Evolutionary conservation across 2,888 invertebrate genomes (phyloP), one percentile per base, ranked within the genome.

Genomic region (Tinea trinotella): DNA sequence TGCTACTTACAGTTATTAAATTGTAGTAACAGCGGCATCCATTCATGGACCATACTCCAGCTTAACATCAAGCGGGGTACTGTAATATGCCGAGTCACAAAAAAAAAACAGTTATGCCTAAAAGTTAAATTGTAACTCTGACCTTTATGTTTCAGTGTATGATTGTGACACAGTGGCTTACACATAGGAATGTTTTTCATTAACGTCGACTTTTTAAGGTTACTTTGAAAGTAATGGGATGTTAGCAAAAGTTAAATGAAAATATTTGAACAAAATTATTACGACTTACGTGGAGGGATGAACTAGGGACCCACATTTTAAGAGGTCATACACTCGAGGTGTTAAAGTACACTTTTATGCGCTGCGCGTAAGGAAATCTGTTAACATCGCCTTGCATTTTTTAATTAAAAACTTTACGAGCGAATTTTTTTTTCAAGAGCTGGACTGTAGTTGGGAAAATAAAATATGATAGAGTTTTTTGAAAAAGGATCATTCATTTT

Each of bases 131-230:
- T 30, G 30, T 10, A 30, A 30, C 7, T 2, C 30, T 7, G 2
- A 7, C 9, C n/a, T 30, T 30, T 30, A 30, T 30, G 30, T 30
- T 30, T 7, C 7, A 7, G 30, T 10, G n/a, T 30, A 30, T 30
- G 9, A n/a, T n/a, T n/a, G n/a, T 30, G 30, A 22, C 7, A 22
- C 22, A 22, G 30, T n/a, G 30, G 30, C 40, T n/a, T 40, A 15
- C 15, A 58, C 58, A 61, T 55, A 65, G 69, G 76, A 75, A 77
- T 76, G 66, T 65, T 57, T 69, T 71, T 76, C 77, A 79, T 78
- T 77, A 77, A 66, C 65, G 67, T 67, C 62, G 60, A 71, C 71
- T 71, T 72, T 64, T 62, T 60, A 63, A 61, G 64, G 62, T 10
- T 30, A 19, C 24, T 55, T 54, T 56, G 56, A 34, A 53, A 46